Base-by-base conservation (phyloP, 1,140 invertebrate species). In the Drosophila sp. region DNA sequence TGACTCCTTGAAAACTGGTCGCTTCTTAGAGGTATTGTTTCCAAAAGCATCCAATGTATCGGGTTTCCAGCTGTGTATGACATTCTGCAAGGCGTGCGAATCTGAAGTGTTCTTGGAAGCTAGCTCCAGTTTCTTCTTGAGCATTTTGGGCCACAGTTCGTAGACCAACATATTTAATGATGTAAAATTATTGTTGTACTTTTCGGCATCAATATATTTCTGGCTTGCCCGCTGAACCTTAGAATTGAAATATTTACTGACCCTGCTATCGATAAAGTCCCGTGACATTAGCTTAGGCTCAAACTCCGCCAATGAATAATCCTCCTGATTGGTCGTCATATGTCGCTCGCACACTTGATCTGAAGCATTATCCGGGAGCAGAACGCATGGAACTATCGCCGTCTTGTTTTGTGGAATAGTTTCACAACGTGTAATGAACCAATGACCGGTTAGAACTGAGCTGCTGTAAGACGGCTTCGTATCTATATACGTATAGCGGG, bases 111-210 rank as follows among this genome's bases (percentile, higher is more conserved):
- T 8, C 9, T 45, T 4, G 2, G 40, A 6, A 1, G 46, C 29
- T 0, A 34, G 7, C 41, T 53, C 21, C 0, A 21, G 34, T 16
- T 46, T 29, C 21, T 54, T 29, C 13, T 27, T 34, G 2, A 25
- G 5, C 5, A 38, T 58, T 3, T 67, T 53, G 3, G 83, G 83
- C 7, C 67, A 18, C 16, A 76, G 38, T 4, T 78, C 59, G 21
- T 72, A 89, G 0, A 69, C 29, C n/a, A 86, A 43, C 0, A 66
- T 65, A 40, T 72, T 69, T n/a, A 63, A 34, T 0, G 82, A 54
- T 8, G 78, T 87, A 41, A 50, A 86, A 29, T 86, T 86, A 2
- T 45, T 34, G 2, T 21, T 18, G 14, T 46, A 76, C 25, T 61
- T 41, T 14, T 72, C 73, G n/a, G 25, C 57, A 29, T 78, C 51